Evolutionary conservation across 2,888 invertebrate genomes (phyloP).

Genomic region (Microchrysa polita): DNA sequence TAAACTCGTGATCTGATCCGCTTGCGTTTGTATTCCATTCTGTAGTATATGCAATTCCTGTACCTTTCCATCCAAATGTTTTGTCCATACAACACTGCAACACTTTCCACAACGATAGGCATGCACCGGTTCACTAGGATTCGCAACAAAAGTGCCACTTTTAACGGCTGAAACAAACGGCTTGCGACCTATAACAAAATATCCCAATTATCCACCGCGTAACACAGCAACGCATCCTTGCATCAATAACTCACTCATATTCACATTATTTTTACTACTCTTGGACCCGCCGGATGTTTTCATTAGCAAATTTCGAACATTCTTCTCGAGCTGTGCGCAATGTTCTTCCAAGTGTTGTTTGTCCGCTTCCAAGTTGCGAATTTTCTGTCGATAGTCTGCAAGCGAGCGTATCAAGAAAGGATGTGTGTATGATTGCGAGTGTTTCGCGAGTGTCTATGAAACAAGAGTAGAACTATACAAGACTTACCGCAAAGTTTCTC

Average conservation of each 20-base stretch:
- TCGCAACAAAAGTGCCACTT: conserved; percentile 57
- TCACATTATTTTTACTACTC: conserved; percentile 53
- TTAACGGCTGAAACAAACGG: conserved; percentile 63
- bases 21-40: conserved; percentile 63
- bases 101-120: conserved; percentile 58
- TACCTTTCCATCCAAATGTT: conserved; percentile 57
- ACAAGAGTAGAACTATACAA: no score
- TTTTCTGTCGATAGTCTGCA: conserved; percentile 66
- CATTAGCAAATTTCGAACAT: conserved; percentile 59
- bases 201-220: conserved; percentile 5
- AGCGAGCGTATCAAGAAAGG: conserved; percentile 52
- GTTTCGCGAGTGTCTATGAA: conserved; percentile 38
- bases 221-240: neutral
- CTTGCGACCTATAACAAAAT: conserved; percentile 56
- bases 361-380: conserved; percentile 68
- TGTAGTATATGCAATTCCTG: conserved; percentile 62
- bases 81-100: conserved; percentile 55
- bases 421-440: neutral
- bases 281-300: conserved; percentile 54
- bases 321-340: conserved; percentile 64
- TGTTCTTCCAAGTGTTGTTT: conserved; percentile 65
- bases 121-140: conserved; percentile 49
- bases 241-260: conserved; percentile 50
- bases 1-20: conserved; percentile 64
- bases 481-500: conserved; percentile 67